phyloP scores from a whole-genome alignment of 2,113 vertebrate species.

The Malurus elegans region DNA sequence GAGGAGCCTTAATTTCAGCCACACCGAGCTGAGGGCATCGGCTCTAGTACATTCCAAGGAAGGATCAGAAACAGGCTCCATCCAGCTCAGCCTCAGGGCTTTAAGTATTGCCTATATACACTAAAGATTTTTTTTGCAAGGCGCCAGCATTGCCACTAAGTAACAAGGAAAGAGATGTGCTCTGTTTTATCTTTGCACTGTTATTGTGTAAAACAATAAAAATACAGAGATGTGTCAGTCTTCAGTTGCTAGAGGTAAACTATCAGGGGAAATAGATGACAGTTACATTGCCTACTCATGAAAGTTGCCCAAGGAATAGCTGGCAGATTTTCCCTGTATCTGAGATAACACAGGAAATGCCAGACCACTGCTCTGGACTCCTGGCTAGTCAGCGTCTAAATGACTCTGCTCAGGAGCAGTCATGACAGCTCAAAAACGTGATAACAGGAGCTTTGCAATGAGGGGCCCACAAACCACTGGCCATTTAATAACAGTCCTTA shows the following conservation, averaged over 20 bases:
- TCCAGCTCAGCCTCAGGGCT: conserved; percentile 13
- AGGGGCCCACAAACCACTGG: not conserved
- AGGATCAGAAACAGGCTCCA: not conserved
- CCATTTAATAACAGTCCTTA: conserved; percentile 17
- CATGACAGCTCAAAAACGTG: not conserved
- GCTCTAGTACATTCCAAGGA: not conserved
- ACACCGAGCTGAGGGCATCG: not conserved
- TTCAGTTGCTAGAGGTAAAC: not conserved
- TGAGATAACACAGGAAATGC: not conserved
- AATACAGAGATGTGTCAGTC: not conserved
- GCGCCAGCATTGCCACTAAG: not conserved
- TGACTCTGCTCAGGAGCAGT: not conserved
- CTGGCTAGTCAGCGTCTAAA: not conserved
- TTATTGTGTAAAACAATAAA: not conserved
- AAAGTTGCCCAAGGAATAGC: not conserved
- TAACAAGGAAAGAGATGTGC: not conserved
- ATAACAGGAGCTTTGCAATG: not conserved
- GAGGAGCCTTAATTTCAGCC: not conserved
- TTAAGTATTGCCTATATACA: not conserved
- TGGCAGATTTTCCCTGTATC: not conserved
- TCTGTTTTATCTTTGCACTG: not conserved
- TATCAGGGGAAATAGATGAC: not conserved
- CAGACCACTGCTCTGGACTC: not conserved
- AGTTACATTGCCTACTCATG: not conserved
- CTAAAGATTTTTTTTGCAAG: not conserved